These are phyloP conservation scores for Tinea semifulvella DNA, from an alignment of 2,888 invertebrate species.

Conservation along the genomic window DNA sequence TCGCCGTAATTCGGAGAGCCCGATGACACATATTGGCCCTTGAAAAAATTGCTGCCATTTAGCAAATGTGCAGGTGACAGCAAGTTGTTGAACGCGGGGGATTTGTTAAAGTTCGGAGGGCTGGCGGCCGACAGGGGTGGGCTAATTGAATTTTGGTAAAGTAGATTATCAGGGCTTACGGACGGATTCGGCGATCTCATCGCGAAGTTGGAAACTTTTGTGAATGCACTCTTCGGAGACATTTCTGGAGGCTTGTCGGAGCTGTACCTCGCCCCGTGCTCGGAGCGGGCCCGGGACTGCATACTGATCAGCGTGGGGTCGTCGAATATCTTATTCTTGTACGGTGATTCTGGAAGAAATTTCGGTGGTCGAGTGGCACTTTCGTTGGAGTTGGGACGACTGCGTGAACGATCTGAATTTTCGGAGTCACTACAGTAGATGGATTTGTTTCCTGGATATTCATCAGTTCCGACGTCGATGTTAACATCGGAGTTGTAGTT, in stretches of 20 bases:
- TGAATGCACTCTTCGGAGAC: conserved; percentile 82
- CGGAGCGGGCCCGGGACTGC: conserved; percentile 61
- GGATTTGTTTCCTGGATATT: conserved; percentile 50
- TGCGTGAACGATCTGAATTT: conserved; percentile 55
- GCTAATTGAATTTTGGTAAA: conserved; percentile 81
- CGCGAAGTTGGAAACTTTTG: conserved; percentile 72
- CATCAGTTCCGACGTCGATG: conserved; percentile 61
- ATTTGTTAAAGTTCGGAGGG: conserved; percentile 58
- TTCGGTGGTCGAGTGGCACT: conserved; percentile 62
- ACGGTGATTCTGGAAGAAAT: conserved; percentile 46
- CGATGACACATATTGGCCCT: conserved; percentile 52
- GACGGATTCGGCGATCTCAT: conserved; percentile 74
- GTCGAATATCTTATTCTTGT: conserved; percentile 69
- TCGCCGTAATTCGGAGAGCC: conserved; percentile 60
- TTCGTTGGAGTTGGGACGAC: conserved; percentile 63
- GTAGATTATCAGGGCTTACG: conserved; percentile 78
- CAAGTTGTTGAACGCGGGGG: conserved; percentile 44
- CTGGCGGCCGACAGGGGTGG: conserved; percentile 71
- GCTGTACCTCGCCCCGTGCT: conserved; percentile 39
- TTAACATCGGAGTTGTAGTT: conserved; percentile 57
- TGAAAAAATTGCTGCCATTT: conserved; percentile 64
- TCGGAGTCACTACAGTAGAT: conserved; percentile 61
- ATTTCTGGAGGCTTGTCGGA: conserved; percentile 53
- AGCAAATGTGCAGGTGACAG: conserved; percentile 54
- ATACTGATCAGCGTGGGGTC: conserved; percentile 63